Percentiles rank a stretch among this genome's conserved stretches.
phyloP scores from a whole-genome alignment of 2,888 invertebrate species.

The Drosophila testacea region DNA sequence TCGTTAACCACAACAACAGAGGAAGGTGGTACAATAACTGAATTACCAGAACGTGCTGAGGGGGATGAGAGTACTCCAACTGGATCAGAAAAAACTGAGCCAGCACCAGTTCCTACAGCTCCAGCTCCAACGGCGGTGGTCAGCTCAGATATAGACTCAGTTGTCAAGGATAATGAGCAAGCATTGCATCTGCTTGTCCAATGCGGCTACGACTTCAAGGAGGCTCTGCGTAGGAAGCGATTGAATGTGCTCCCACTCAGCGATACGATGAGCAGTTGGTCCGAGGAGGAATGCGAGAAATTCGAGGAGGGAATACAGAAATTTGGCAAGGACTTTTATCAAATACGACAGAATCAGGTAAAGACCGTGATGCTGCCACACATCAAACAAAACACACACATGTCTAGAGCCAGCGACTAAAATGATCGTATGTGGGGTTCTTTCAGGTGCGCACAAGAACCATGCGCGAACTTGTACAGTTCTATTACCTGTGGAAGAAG shows the following conservation, averaged over 20 bases:
- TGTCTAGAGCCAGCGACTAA: constrained; percentile 5
- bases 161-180: constrained; percentile 91
- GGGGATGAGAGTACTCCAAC: constrained; percentile 1
- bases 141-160: constrained; percentile 50
- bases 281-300: constrained; percentile 98
- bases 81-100: background rate
- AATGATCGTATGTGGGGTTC: constrained; percentile 17
- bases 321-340: constrained; percentile 98
- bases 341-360: constrained; percentile 96
- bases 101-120: constrained; percentile 1
- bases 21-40: constrained; percentile 8
- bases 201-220: constrained; percentile 97
- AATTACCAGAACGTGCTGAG: constrained; percentile 8
- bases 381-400: background rate
- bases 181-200: constrained; percentile 95
- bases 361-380: constrained; percentile 16
- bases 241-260: constrained; percentile 90
- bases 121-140: background rate
- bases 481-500: constrained; percentile 99
- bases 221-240: constrained; percentile 93
- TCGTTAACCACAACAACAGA: constrained; percentile 17
- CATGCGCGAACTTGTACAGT: constrained; percentile 98
- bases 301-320: constrained; percentile 97
- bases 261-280: constrained; percentile 95
- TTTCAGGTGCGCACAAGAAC: constrained; percentile 92